Percentiles rank a stretch among this genome's conserved stretches.
Evolutionary conservation across 2,797 vertebrate species (phyloP).

Genomic region (Limosa lapponica): DNA sequence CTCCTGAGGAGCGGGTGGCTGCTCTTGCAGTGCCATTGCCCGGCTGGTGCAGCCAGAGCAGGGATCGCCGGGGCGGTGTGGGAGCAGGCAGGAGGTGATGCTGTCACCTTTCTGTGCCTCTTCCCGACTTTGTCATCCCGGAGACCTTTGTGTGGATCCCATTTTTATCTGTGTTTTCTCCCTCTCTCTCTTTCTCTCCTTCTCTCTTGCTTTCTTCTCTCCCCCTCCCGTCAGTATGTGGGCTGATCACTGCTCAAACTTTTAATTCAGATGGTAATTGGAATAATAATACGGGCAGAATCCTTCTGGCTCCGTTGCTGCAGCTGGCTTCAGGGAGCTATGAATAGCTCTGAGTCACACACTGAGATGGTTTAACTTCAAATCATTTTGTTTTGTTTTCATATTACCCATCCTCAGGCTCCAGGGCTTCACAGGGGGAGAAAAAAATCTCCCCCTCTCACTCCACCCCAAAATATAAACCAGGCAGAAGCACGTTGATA

Average conservation of each 20-base stretch:
- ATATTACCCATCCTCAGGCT: conserved; percentile 64
- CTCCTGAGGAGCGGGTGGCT: fast-evolving
- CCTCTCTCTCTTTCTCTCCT: conserved; percentile 63
- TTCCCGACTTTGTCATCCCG: conserved; percentile 53
- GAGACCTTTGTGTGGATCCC: conserved; percentile 62
- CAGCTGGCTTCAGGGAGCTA: conserved; percentile 81
- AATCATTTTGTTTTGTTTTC: conserved; percentile 76
- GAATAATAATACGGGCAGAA: conserved; percentile 85
- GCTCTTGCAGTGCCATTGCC: neutral
- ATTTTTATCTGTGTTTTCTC: conserved; percentile 74
- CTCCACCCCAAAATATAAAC: conserved; percentile 30
- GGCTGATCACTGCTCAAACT: conserved; percentile 84
- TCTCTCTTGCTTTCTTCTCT: conserved; percentile 73
- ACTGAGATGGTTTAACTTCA: conserved; percentile 74
- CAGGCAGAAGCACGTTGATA: neutral
- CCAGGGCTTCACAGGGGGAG: conserved; percentile 16
- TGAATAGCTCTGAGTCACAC: conserved; percentile 85
- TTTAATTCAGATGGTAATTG: conserved; percentile 88
- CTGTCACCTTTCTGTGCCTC: conserved; percentile 68
- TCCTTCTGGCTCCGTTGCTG: conserved; percentile 81
- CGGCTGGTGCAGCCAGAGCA: neutral
- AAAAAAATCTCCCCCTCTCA: neutral
- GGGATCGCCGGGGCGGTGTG: neutral
- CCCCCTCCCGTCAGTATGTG: conserved; percentile 80
- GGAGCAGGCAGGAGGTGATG: conserved; percentile 20